phyloP scores from a whole-genome alignment of 2,888 invertebrate genomes.

The Drosophila mimica region DNA sequence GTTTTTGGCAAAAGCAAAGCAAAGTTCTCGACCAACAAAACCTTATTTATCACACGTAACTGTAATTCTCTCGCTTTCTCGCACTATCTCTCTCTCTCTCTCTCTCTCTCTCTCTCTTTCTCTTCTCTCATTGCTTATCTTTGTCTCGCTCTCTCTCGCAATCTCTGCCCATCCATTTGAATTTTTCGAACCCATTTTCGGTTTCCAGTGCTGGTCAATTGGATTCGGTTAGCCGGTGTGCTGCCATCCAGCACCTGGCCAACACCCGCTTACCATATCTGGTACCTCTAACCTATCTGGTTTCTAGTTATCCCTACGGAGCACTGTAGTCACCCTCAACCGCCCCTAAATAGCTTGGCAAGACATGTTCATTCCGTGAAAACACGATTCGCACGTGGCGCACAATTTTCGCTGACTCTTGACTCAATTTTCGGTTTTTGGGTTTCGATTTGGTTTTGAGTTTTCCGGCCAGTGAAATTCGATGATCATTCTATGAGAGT shows the following conservation, averaged over 20 bases:
- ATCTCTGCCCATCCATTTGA: conserved; percentile 13
- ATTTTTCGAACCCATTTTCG: conserved; percentile 49
- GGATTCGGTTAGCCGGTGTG: conserved; percentile 65
- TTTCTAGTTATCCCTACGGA: conserved; percentile 14
- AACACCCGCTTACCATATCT: conserved; percentile 1
- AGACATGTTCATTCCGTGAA: conserved; percentile 43
- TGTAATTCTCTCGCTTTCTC: conserved; percentile 10
- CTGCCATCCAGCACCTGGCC: conserved; percentile 23
- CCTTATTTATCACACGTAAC: conserved; percentile 74
- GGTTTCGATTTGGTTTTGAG: conserved; percentile 3
- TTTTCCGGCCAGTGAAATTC: conserved; percentile 19
- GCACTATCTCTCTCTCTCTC: not conserved
- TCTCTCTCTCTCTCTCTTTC: not conserved
- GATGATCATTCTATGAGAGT: conserved; percentile 7
- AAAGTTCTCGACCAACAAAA: conserved; percentile 58
- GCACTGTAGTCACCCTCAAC: not conserved
- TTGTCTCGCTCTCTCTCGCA: not conserved
- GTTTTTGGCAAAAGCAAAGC: conserved; percentile 34
- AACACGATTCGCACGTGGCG: conserved; percentile 59
- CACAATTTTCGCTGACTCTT: conserved; percentile 30
- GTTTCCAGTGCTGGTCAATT: conserved; percentile 76
- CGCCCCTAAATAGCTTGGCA: not conserved
- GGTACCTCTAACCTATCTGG: conserved; percentile 6
- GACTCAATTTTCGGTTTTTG: conserved; percentile 32
- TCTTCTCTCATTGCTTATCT: not conserved